phyloP scores from a whole-genome alignment of 2,797 vertebrate species.

The Morus bassanus region DNA sequence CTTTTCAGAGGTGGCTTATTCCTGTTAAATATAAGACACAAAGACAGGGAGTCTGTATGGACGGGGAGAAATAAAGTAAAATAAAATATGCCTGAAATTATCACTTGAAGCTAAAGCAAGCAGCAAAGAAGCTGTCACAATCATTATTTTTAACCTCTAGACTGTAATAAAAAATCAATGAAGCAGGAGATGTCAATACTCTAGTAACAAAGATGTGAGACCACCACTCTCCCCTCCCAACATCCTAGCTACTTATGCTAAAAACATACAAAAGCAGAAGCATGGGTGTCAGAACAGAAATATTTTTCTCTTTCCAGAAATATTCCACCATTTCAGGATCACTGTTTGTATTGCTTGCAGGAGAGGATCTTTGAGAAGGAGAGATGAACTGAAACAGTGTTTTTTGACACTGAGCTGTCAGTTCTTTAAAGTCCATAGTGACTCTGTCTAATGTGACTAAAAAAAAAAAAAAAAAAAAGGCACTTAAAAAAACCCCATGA shows the following conservation, averaged over 20 bases:
- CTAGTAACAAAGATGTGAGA: constrained; percentile 77
- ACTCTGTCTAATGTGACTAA: not conserved
- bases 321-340: not conserved
- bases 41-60: not conserved
- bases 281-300: not conserved
- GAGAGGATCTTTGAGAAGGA: not conserved
- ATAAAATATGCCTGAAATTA: constrained; percentile 75
- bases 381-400: not conserved
- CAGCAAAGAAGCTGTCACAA: constrained; percentile 78
- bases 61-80: constrained; percentile 45
- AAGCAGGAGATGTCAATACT: constrained; percentile 86
- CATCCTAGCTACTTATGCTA: not conserved
- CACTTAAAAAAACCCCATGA: not conserved
- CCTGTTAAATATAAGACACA: not conserved
- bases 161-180: constrained; percentile 93
- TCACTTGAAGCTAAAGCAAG: constrained; percentile 78
- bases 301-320: not conserved
- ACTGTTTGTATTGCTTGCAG: not conserved
- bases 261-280: not conserved
- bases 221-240: not conserved
- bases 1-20: constrained; percentile 64
- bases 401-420: not conserved
- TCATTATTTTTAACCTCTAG: constrained; percentile 81
- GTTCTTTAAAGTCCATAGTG: not conserved
- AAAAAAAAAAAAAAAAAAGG: not conserved